A percentile compares a stretch with the other conserved stretches of the same genome.
Conservation (phyloP, 2,888 invertebrate genomes). For the Odontocolon sp. region DNA sequence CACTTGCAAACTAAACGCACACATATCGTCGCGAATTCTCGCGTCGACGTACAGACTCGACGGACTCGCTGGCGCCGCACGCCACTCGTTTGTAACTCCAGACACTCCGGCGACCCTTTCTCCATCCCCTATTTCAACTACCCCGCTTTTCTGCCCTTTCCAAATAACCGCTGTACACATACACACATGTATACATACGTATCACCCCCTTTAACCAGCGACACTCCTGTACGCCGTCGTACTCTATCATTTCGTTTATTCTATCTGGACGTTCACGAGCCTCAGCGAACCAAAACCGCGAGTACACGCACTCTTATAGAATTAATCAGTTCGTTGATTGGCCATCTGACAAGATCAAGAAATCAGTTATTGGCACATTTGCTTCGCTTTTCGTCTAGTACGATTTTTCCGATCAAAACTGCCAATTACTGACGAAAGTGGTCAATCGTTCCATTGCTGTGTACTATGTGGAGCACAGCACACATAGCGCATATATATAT, state of each 20-base stretch:
- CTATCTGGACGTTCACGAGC: constrained; percentile 33
- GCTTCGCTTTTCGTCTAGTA: too few species aligned
- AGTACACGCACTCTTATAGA: constrained; percentile 66
- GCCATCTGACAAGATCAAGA: too few species aligned
- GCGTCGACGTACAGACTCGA: constrained; percentile 36
- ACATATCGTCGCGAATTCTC: constrained; percentile 47
- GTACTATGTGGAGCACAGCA: too few species aligned
- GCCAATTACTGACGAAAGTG: too few species aligned
- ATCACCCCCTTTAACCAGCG: constrained; percentile 26
- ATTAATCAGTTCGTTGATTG: too few species aligned
- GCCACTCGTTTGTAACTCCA: constrained; percentile 66
- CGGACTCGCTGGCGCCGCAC: constrained; percentile 75
- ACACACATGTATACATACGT: background rate
- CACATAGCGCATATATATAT: too few species aligned
- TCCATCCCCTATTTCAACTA: constrained; percentile 39
- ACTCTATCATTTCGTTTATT: constrained; percentile 61
- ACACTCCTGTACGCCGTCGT: constrained; percentile 19
- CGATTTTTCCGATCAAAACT: too few species aligned
- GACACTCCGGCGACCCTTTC: constrained; percentile 71
- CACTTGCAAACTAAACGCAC: background rate
- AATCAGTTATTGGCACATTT: too few species aligned
- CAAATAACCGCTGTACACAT: constrained; percentile 17
- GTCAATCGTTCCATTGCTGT: too few species aligned
- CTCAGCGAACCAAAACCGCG: constrained; percentile 39
- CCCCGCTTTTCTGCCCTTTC: constrained; percentile 12